Evolutionary conservation across 2,888 invertebrate genomes (phyloP), one percentile per base, ranked within the genome.

Genomic region (Philereme vetulata): DNA sequence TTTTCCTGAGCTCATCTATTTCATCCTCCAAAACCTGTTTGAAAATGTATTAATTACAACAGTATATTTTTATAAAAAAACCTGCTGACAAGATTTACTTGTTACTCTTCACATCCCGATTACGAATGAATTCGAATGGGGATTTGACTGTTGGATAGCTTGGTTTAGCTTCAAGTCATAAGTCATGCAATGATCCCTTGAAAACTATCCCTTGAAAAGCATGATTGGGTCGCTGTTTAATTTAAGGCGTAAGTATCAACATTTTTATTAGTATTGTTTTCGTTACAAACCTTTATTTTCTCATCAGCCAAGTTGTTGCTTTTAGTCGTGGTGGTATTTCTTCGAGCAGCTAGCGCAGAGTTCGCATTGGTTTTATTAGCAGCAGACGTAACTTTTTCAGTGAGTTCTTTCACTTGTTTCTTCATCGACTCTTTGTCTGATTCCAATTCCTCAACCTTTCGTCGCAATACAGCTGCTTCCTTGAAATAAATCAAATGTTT

Each of bases 381-480:
- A 50, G 84, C 91, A 32, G 84, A 85, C 47, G 93, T 90, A 34
- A 96, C 80, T 86, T 96, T 96, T 4, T 96, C 95, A 68, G 96
- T 94, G 35, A 97, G 87, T 68, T 97, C 96, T 72, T 95, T 95
- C 6, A 96, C 93, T 90, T 97, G 96, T 71, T 94, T 94, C 78
- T 95, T 95, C 9, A 95, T 85, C 49, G 94, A 94, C 61, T 95
- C 95, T 76, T 95, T 96, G 76, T 97, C 96, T 67, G 94, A 94
- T 87, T 98, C 97, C 67, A 97, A 87, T 72, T 96, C 96, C 82
- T 97, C 96, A 59, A 97, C 95, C 88, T 97, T 98, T 68, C 96
- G 94, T 45, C 96, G 93, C 65, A 98, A 88, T 61, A 97, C 96
- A 32, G 95, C 94, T 58, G 97, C 95, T 93, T 98, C 98, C 93